phyloP scores from a whole-genome alignment of 1,140 invertebrate species.

The Dreissena polymorpha region DNA sequence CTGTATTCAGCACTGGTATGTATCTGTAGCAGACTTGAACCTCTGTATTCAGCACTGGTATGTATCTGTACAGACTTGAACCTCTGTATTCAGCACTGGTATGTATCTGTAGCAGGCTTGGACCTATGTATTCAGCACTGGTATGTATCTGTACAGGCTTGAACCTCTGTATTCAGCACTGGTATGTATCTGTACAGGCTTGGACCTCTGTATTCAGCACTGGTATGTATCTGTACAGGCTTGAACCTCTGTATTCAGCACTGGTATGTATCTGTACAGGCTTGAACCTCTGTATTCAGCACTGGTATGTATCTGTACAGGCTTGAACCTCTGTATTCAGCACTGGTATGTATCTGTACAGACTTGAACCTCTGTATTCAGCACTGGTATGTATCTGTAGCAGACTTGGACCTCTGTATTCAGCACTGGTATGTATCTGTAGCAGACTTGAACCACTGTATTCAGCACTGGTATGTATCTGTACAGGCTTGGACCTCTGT shows the following conservation, averaged over 20 bases:
- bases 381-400: conserved; percentile 81
- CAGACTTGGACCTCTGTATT: conserved; percentile 89
- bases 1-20: conserved; percentile 86
- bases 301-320: conserved; percentile 81
- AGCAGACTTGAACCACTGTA: conserved; percentile 88
- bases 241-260: conserved; percentile 90
- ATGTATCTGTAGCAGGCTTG: conserved; percentile 82
- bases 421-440: conserved; percentile 82
- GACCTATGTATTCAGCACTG: conserved; percentile 88
- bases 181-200: conserved; percentile 81
- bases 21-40: conserved; percentile 83
- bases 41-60: conserved; percentile 87
- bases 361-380: conserved; percentile 89
- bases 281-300: conserved; percentile 90
- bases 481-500: conserved; percentile 87
- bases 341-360: conserved; percentile 80
- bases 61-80: conserved; percentile 82
- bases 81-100: conserved; percentile 88
- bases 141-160: conserved; percentile 81
- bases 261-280: conserved; percentile 81
- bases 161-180: conserved; percentile 89
- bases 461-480: conserved; percentile 83
- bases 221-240: conserved; percentile 81
- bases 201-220: conserved; percentile 88
- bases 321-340: conserved; percentile 89